These are phyloP conservation scores for Xyrauchen texanus DNA, from an alignment of 2,113 vertebrate genomes.

Conservation along the genomic window DNA sequence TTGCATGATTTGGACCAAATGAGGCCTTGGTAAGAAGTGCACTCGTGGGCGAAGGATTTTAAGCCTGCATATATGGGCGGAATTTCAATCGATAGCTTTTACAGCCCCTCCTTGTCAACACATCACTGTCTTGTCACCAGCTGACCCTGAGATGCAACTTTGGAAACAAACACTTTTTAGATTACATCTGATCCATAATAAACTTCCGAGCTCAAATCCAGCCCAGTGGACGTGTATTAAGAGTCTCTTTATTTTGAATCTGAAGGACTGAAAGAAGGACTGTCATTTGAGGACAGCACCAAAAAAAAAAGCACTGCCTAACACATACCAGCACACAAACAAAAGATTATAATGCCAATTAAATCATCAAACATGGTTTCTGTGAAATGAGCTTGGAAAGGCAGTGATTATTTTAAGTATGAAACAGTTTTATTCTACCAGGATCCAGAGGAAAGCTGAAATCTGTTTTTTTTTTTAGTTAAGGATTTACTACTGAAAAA, in stretches of 20 bases:
- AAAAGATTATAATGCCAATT: constrained; percentile 20
- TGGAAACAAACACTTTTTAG: neutral
- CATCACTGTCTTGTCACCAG: neutral
- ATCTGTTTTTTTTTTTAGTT: no score
- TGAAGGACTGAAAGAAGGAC: no score
- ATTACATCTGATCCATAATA: constrained; percentile 5
- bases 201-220: neutral
- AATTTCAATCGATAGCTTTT: neutral
- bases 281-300: neutral
- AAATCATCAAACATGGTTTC: neutral
- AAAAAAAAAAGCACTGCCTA: constrained; percentile 1
- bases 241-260: neutral
- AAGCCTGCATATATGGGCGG: neutral
- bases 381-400: neutral
- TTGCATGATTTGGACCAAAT: neutral
- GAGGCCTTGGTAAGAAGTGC: neutral
- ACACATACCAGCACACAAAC: neutral
- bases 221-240: constrained; percentile 12
- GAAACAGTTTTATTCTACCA: neutral
- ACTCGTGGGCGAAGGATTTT: no score
- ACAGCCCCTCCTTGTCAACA: neutral
- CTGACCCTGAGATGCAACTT: neutral
- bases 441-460: neutral
- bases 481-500: constrained; percentile 4
- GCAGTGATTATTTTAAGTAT: neutral